A percentile compares a stretch with the other conserved stretches of the same genome.
Conservation (phyloP, 2,797 vertebrate genomes). For the Protonibea diacanthus region DNA sequence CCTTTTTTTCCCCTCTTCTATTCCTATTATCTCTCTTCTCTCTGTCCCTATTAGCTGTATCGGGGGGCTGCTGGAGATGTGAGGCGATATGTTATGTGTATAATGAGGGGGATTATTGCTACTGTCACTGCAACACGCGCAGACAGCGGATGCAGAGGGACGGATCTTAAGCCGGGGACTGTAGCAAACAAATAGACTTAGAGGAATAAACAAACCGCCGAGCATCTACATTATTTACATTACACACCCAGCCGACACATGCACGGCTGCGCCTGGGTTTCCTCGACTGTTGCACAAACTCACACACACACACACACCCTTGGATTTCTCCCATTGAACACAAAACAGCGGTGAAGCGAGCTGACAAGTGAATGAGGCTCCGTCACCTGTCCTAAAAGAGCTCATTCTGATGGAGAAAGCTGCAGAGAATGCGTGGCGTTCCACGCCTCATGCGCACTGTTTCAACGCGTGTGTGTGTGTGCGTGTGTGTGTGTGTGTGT, state of each 20-base stretch:
- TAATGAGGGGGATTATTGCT: constrained; percentile 80
- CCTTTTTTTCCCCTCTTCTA: constrained; percentile 39
- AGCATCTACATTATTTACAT: constrained; percentile 67
- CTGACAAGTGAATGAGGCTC: neutral
- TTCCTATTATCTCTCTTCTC: constrained; percentile 66
- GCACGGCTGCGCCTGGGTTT: constrained; percentile 5
- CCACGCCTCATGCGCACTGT: too few species aligned
- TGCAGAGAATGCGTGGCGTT: neutral
- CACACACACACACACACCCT: constrained; percentile 21
- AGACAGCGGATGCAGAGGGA: constrained; percentile 56
- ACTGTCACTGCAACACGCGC: constrained; percentile 70
- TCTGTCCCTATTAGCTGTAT: constrained; percentile 76
- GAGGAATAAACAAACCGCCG: constrained; percentile 66
- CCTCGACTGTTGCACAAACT: neutral
- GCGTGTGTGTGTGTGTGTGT: neutral
- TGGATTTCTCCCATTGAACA: neutral
- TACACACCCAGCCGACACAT: constrained; percentile 15
- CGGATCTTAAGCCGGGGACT: constrained; percentile 65
- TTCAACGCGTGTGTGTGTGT: neutral
- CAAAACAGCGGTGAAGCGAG: neutral
- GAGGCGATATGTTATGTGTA: constrained; percentile 77
- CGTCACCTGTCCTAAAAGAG: neutral
- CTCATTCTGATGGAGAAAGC: neutral
- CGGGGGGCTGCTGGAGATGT: constrained; percentile 78
- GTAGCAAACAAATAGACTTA: constrained; percentile 71